Evolutionary conservation across 2,797 vertebrate species (phyloP), one percentile per base, ranked within the genome.

Genomic region (Notolabrus celidotus): DNA sequence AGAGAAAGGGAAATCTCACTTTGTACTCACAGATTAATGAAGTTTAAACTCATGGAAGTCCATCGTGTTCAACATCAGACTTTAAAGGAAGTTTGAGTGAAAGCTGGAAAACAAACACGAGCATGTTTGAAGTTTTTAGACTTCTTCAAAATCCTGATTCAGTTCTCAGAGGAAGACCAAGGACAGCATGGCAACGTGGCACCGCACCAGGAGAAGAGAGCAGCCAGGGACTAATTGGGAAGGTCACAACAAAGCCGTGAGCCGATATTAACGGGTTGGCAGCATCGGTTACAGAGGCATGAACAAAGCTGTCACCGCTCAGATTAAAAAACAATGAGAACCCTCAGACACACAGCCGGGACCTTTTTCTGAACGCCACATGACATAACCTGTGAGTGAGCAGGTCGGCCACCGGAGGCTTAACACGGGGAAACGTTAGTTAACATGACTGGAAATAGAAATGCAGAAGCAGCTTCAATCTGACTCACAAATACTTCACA

Each of bases 381-480:
- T 75, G 67, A 75, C 58, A 70, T 77, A 71, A 79, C 59, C 68
- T 7, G 29, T 31, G 63, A 22, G 52, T 60, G 34, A 2, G 1
- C 10, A 36, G 72, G 16, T 61, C 39, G 67, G 27, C 52, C 41
- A 29, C 49, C 33, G 45, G 42, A 60, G 70, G 78, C 61, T 78
- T 77, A 70, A 43, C 16, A 3, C 51, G 64, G 43, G 23, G 33
- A 56, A 39, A 66, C 23, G 47, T 63, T 49, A 33, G 38, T 46
- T n/a, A 56, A 31, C 61, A 47, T 63, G 49, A 72, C 52, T 39
- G n/a, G 15, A 74, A 83, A 76, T 71, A 77, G 71, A 15, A 42
- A 5, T 10, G 9, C 7, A 52, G 22, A 12, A 55, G 39, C 33
- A 43, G 19, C 16, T 51, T 47, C 53, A 42, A 61, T 57, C 67